A percentile compares a stretch with the other conserved stretches of the same genome.
Evolutionary conservation across 2,888 invertebrate species (phyloP).

Genomic region (Megaustenia siamemsis): DNA sequence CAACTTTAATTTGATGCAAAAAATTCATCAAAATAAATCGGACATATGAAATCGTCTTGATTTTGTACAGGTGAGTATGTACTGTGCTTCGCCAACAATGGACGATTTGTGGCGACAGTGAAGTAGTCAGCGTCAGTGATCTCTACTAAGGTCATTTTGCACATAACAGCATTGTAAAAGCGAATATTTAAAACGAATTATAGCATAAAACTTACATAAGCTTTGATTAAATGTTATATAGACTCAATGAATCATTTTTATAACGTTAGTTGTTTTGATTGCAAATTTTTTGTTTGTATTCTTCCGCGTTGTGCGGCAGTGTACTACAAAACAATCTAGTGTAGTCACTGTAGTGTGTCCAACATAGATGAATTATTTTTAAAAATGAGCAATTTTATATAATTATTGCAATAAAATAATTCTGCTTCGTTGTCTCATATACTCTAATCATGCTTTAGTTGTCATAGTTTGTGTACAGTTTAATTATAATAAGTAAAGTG

Average conservation of each 20-base stretch:
- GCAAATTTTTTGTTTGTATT: constrained; percentile 39
- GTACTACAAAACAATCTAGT: constrained; percentile 16
- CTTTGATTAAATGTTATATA: background rate
- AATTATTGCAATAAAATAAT: too few species aligned
- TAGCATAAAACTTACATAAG: background rate
- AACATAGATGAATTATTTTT: background rate
- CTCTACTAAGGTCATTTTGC: background rate
- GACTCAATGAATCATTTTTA: background rate
- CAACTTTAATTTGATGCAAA: constrained; percentile 31
- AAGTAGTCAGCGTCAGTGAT: constrained; percentile 7
- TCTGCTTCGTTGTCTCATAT: too few species aligned
- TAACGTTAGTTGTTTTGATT: constrained; percentile 42
- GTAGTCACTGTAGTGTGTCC: background rate
- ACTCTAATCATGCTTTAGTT: too few species aligned
- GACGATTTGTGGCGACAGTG: constrained; percentile 41
- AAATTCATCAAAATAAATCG: constrained; percentile 28
- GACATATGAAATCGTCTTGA: constrained; percentile 11
- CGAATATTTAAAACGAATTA: background rate
- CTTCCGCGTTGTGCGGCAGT: constrained; percentile 45
- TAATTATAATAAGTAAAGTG: too few species aligned
- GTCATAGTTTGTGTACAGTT: too few species aligned
- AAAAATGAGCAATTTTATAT: too few species aligned
- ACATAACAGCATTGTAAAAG: too few species aligned
- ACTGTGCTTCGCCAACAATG: constrained; percentile 41
- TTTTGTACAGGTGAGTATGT: constrained; percentile 49